Evolutionary conservation across 2,113 vertebrate species (phyloP).

Genomic region (Poeciliopsis turrubarensis): DNA sequence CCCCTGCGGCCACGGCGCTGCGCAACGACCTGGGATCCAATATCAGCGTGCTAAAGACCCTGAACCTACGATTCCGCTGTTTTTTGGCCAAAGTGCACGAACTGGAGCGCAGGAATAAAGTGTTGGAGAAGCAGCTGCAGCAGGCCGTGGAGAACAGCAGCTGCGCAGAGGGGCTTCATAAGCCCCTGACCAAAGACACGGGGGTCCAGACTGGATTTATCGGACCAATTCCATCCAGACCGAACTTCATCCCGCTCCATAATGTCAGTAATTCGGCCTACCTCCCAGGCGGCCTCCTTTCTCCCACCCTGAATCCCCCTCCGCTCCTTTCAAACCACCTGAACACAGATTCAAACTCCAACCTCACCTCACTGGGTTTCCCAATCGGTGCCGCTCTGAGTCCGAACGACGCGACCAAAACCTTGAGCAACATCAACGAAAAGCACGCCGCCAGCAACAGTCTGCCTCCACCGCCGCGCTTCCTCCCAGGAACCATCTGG

Average conservation of each 20-base stretch:
- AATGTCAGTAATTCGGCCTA: constrained; percentile 66
- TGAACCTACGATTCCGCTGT: constrained; percentile 88
- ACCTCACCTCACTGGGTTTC: constrained; percentile 48
- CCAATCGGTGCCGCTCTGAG: constrained; percentile 51
- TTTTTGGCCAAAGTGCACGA: constrained; percentile 90
- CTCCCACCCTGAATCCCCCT: constrained; percentile 63
- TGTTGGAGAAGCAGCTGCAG: constrained; percentile 86
- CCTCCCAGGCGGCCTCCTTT: constrained; percentile 64
- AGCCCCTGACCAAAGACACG: constrained; percentile 76
- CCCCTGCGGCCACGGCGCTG: constrained; percentile 77
- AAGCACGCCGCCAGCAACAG: constrained; percentile 27
- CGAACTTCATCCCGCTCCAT: constrained; percentile 58
- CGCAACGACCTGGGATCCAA: constrained; percentile 88
- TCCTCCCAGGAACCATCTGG: constrained; percentile 83
- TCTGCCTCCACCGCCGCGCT: constrained; percentile 65
- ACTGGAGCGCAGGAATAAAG: constrained; percentile 86
- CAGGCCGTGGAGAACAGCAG: constrained; percentile 69
- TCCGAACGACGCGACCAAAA: constrained; percentile 40
- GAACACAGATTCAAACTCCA: constrained; percentile 69
- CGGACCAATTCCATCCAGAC: constrained; percentile 48
- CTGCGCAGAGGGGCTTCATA: constrained; percentile 54
- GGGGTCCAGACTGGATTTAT: constrained; percentile 82
- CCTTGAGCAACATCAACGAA: constrained; percentile 58
- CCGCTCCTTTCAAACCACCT: constrained; percentile 43
- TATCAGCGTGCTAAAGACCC: constrained; percentile 87